Conservation (phyloP, 2,888 invertebrate species). For the Minunthozetes semirufus region DNA sequence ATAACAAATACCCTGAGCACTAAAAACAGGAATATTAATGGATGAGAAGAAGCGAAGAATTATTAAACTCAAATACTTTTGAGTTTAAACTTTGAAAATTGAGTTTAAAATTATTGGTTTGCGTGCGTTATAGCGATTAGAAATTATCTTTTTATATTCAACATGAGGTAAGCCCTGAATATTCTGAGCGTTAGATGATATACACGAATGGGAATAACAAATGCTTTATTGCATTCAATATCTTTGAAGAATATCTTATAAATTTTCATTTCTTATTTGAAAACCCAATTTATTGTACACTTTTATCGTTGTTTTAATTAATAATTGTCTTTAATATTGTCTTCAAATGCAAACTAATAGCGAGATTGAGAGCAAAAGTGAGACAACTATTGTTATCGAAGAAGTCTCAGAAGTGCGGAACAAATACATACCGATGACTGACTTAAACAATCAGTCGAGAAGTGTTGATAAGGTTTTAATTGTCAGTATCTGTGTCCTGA, state of each 20-base stretch:
- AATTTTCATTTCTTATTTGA: neutral
- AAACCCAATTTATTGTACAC: neutral
- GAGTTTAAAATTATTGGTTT: slow-evolving; percentile 8
- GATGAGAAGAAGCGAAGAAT: no score
- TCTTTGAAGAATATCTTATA: no score
- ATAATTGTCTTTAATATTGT: neutral
- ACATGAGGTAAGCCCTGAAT: neutral
- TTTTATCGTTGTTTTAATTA: neutral
- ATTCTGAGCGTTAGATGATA: neutral
- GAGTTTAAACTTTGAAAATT: neutral
- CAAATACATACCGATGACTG: slow-evolving; percentile 12
- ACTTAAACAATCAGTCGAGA: slow-evolving; percentile 19
- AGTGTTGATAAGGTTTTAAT: neutral
- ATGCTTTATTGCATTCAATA: no score
- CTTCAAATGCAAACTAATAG: neutral
- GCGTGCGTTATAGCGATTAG: neutral
- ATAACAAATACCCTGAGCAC: no score
- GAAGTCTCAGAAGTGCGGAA: neutral
- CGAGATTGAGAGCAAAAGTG: neutral
- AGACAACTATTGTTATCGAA: neutral
- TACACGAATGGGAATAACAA: neutral
- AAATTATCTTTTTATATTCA: neutral
- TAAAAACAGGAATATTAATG: no score
- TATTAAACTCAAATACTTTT: no score
- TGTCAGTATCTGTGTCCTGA: neutral